Evolutionary conservation across 2,797 vertebrate genomes (phyloP).

Genomic region (Poeciliopsis infans): DNA sequence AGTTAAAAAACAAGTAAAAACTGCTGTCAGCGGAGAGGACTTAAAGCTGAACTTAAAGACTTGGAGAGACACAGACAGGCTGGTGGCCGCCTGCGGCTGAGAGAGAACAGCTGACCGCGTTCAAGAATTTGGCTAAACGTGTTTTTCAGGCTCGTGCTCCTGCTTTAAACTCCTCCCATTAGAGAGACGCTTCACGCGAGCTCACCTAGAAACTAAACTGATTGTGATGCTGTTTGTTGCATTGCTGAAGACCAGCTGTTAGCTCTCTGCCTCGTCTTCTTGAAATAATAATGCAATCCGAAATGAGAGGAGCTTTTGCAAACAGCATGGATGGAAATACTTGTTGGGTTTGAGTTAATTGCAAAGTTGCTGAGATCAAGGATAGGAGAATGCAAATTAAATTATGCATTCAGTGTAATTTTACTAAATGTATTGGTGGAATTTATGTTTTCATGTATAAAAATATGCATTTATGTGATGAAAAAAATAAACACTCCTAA

Average conservation of each 20-base stretch:
- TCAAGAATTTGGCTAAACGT: slow-evolving; percentile 20
- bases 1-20: slow-evolving; percentile 20
- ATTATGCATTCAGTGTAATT: neutral
- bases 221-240: neutral
- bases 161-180: slow-evolving; percentile 60
- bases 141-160: slow-evolving; percentile 56
- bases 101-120: neutral
- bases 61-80: neutral
- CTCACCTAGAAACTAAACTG: neutral
- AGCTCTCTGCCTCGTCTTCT: neutral
- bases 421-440: neutral
- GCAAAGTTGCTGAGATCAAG: neutral
- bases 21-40: neutral
- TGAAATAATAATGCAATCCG: neutral
- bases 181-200: neutral
- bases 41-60: neutral
- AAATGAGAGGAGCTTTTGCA: neutral
- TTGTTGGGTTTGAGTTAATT: neutral
- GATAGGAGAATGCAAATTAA: too few relatives aligned
- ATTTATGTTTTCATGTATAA: neutral
- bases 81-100: neutral
- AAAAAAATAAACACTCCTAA: too few relatives aligned
- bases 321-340: neutral
- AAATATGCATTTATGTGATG: neutral
- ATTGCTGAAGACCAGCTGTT: neutral